These are phyloP conservation scores for Prunella fulvescens DNA, from an alignment of 2,113 vertebrate species.

Conservation along the genomic window DNA sequence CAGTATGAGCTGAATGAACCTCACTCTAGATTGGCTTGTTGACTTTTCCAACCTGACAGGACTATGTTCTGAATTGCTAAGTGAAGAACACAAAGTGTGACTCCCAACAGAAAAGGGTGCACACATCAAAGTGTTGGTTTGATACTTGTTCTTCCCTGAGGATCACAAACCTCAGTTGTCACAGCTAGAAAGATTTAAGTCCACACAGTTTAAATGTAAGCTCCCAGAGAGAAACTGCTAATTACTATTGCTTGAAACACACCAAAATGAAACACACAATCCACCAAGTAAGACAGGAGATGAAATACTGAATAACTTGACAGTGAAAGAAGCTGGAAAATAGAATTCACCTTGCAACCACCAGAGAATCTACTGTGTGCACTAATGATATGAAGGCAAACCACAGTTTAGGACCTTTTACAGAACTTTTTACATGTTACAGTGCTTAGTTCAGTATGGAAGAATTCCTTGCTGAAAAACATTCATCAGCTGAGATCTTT, in stretches of 20 bases:
- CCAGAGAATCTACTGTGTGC: background rate
- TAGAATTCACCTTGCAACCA: background rate
- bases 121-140: background rate
- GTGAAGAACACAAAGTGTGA: background rate
- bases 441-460: background rate
- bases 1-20: background rate
- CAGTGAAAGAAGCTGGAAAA: background rate
- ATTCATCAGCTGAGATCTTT: background rate
- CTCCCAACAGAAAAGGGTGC: background rate
- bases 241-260: background rate
- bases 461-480: background rate
- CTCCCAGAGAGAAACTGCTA: background rate
- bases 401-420: background rate
- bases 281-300: background rate
- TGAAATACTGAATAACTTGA: background rate
- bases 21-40: background rate
- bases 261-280: background rate
- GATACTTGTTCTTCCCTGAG: background rate
- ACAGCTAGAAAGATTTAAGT: background rate
- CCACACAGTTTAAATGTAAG: background rate
- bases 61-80: background rate
- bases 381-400: constrained; percentile 44
- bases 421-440: background rate
- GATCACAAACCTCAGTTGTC: background rate
- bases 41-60: background rate